These are phyloP conservation scores for Disparrhopalites patrizii DNA, from an alignment of 2,888 invertebrate genomes.

Conservation along the genomic window DNA sequence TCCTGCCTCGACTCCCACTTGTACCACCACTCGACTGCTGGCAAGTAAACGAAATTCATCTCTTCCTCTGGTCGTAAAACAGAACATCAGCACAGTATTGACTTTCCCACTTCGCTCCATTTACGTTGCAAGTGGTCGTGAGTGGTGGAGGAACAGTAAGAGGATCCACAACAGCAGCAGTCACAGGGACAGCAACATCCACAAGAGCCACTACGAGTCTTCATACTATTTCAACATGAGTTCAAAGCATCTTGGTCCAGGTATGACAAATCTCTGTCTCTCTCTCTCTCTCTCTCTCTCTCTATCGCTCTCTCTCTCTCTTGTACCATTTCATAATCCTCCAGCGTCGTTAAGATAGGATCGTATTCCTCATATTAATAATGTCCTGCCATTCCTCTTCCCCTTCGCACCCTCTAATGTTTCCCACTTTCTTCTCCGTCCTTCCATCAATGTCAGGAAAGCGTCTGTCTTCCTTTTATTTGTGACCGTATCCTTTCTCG, in stretches of 20 bases:
- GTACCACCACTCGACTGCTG: background rate
- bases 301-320: too few species aligned
- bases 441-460: too few species aligned
- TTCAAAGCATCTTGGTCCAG: slow-evolving; percentile 37
- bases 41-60: slow-evolving; percentile 2
- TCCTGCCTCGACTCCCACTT: background rate
- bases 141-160: too few species aligned
- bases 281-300: too few species aligned
- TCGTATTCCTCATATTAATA: background rate
- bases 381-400: background rate
- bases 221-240: slow-evolving; percentile 35
- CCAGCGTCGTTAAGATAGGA: background rate
- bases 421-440: too few species aligned
- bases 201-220: slow-evolving; percentile 17
- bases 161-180: too few species aligned
- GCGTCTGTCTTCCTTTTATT: too few species aligned
- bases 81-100: slow-evolving; percentile 14
- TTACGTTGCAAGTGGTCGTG: slow-evolving; percentile 7
- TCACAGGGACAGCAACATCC: too few species aligned
- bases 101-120: slow-evolving; percentile 14
- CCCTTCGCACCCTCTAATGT: too few species aligned
- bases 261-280: slow-evolving; percentile 15
- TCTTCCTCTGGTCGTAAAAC: slow-evolving; percentile 15
- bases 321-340: background rate
- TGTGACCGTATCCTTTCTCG: too few species aligned